These are phyloP conservation scores for Astyanax mexicanus DNA, from an alignment of 2,797 vertebrate genomes.

Conservation along the genomic window DNA sequence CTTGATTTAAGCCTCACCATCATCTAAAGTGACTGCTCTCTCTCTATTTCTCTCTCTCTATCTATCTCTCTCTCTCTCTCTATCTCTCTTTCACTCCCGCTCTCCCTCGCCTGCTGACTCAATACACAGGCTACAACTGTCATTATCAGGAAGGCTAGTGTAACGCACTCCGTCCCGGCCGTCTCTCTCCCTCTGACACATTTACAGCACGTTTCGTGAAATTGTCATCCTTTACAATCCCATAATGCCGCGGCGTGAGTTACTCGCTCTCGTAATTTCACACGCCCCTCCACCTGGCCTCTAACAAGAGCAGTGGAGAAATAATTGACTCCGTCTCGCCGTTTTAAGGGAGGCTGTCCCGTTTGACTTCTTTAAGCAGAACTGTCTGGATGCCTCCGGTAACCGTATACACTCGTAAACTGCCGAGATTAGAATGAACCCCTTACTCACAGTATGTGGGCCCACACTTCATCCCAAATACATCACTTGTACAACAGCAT, in stretches of 20 bases:
- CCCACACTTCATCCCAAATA: not conserved
- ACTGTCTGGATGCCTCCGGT: conserved; percentile 70
- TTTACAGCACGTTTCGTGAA: conserved; percentile 94
- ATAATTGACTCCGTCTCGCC: conserved; percentile 79
- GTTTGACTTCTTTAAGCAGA: conserved; percentile 82
- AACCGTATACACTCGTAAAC: conserved; percentile 32
- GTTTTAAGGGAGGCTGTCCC: conserved; percentile 79
- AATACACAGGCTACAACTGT: conserved; percentile 86
- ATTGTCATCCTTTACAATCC: conserved; percentile 97
- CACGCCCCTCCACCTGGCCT: conserved; percentile 81
- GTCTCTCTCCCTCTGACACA: conserved; percentile 77
- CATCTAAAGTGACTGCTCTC: conserved; percentile 87
- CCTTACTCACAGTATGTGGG: too few species aligned
- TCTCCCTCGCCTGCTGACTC: conserved; percentile 52
- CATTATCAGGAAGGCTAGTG: conserved; percentile 85
- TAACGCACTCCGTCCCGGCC: conserved; percentile 44
- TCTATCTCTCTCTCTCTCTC: conserved; percentile 20
- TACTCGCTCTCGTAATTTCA: conserved; percentile 89
- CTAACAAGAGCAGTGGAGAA: conserved; percentile 79
- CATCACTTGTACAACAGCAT: not conserved
- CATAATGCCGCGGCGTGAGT: conserved; percentile 92
- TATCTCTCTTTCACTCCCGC: conserved; percentile 22
- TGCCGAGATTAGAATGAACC: conserved; percentile 1
- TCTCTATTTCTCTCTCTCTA: conserved; percentile 29
- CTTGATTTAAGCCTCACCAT: conserved; percentile 95